Evolutionary conservation across 2,113 vertebrate genomes (phyloP).

Genomic region (Barnardius zonarius): DNA sequence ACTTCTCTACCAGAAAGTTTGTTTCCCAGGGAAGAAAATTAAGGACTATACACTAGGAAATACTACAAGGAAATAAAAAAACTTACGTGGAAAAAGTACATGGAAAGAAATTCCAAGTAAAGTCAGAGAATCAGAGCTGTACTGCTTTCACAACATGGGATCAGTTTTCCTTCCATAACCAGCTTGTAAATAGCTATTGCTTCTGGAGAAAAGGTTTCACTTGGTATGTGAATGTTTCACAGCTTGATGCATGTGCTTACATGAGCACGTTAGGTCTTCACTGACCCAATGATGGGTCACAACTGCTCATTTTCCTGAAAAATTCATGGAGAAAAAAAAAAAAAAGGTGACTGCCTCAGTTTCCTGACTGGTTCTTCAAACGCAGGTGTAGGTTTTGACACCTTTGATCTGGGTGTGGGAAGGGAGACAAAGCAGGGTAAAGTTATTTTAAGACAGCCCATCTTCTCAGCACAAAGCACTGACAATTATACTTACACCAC

Average conservation of each 20-base stretch:
- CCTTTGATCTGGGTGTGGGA: neutral
- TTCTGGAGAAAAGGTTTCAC: neutral
- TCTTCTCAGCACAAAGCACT: neutral
- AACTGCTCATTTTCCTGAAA: neutral
- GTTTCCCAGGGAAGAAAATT: neutral
- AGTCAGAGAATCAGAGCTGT: neutral
- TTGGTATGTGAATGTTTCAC: neutral
- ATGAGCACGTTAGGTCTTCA: neutral
- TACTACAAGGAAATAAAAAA: neutral
- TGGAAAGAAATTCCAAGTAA: neutral
- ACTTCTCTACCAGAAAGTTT: neutral
- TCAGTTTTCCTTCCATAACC: neutral
- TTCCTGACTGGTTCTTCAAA: neutral
- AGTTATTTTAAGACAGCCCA: neutral
- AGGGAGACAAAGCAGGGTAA: neutral
- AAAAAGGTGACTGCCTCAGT: neutral
- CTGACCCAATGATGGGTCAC: neutral
- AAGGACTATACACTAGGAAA: neutral
- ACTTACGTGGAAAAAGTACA: neutral
- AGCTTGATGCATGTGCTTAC: neutral
- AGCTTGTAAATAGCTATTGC: neutral
- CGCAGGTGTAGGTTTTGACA: accelerated
- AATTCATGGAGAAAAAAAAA: neutral
- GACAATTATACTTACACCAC: neutral
- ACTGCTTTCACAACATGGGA: neutral